Evolutionary conservation across 2,888 invertebrate species (phyloP).

Genomic region (Diachrysia chrysitis): DNA sequence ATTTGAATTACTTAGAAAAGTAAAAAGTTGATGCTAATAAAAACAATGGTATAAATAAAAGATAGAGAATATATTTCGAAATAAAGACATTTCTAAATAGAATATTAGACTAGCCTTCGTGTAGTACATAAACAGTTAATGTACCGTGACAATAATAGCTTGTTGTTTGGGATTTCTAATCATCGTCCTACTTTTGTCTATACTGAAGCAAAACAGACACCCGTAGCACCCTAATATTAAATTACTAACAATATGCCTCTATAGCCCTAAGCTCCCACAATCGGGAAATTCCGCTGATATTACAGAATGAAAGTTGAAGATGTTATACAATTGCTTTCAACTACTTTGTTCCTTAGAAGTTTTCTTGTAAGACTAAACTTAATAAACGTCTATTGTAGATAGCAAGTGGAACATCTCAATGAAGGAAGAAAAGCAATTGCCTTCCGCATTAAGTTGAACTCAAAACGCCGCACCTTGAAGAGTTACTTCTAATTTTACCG

Average conservation of each 20-base stretch:
- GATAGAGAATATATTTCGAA: not conserved
- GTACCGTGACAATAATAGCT: not conserved
- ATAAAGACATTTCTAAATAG: not conserved
- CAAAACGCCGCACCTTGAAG: conserved; percentile 46
- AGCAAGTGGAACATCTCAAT: conserved; percentile 54
- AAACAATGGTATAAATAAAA: not conserved
- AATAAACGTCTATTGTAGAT: conserved; percentile 53
- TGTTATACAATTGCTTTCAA: conserved; percentile 44
- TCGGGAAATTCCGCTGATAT: conserved; percentile 13
- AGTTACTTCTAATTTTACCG: conserved; percentile 45
- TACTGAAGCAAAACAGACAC: not conserved
- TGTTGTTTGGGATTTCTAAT: not conserved
- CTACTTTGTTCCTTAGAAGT: conserved; percentile 39
- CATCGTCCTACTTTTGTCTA: not conserved
- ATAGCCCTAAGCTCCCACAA: conserved; percentile 14
- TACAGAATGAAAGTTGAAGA: conserved; percentile 26
- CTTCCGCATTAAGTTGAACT: conserved; percentile 46
- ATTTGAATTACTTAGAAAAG: not conserved
- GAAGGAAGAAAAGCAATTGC: conserved; percentile 52
- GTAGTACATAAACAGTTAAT: not conserved
- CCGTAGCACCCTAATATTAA: not conserved
- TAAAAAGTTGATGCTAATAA: conserved; percentile 3
- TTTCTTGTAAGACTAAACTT: conserved; percentile 50
- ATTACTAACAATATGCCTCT: not conserved
- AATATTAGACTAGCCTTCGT: not conserved